Conservation (phyloP, 2,113 vertebrate species). For the Erythrolamprus reginae region DNA sequence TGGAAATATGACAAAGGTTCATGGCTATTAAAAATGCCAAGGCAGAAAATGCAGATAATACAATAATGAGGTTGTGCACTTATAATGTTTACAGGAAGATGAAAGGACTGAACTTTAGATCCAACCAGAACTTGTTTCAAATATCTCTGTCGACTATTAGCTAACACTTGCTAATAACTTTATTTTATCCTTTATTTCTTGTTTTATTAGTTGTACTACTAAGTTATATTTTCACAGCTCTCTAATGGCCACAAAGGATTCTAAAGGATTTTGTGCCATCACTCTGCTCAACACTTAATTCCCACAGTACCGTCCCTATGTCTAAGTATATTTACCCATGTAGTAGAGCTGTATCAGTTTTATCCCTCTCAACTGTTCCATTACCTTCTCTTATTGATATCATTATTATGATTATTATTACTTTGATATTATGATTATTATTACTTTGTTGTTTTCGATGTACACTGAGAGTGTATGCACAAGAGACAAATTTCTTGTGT, state of each 20-base stretch:
- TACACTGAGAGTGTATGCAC: too few relatives aligned
- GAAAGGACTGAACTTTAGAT: constrained; percentile 18
- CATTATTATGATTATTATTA: too few relatives aligned
- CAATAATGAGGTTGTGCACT: constrained; percentile 28
- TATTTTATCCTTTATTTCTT: constrained; percentile 23
- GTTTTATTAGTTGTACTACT: not conserved
- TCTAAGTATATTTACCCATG: too few relatives aligned
- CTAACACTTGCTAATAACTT: constrained; percentile 16
- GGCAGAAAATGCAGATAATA: constrained; percentile 23
- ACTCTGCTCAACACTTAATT: not conserved
- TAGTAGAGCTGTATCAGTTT: too few relatives aligned
- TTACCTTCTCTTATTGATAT: too few relatives aligned
- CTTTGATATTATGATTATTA: too few relatives aligned
- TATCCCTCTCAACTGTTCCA: too few relatives aligned
- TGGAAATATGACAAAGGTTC: constrained; percentile 6
- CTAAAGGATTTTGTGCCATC: not conserved
- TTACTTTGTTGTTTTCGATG: too few relatives aligned
- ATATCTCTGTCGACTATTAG: constrained; percentile 7
- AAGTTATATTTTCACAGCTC: constrained; percentile 22
- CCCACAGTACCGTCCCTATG: not conserved
- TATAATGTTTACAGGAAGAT: constrained; percentile 7
- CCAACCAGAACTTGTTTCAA: constrained; percentile 29
- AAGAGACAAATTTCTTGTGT: too few relatives aligned
- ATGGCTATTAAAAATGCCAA: constrained; percentile 31
- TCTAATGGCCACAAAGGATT: constrained; percentile 17